Percentiles rank a stretch among this genome's conserved stretches.
Evolutionary conservation across 2,113 vertebrate genomes (phyloP).

Genomic region (Calidris pygmaea): DNA sequence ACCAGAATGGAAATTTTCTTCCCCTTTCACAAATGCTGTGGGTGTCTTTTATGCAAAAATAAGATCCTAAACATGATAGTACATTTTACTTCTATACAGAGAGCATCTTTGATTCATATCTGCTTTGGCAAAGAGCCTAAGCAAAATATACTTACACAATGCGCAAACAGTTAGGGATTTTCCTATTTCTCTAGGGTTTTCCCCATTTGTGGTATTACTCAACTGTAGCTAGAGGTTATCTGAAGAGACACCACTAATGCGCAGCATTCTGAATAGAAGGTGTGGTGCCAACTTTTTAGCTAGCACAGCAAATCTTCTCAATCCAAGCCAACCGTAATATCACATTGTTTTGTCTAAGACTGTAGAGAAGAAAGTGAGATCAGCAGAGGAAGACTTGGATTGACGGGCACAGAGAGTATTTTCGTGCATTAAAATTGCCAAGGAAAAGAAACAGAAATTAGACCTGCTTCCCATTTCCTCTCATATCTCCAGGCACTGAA

Average conservation of each 20-base stretch:
- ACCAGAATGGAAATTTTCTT: conserved; percentile 51
- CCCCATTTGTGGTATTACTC: conserved; percentile 52
- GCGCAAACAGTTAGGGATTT: conserved; percentile 57
- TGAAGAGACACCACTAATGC: conserved; percentile 37
- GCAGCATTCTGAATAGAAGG: conserved; percentile 41
- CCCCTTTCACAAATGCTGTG: neutral
- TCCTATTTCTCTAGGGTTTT: conserved; percentile 66
- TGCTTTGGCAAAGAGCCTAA: conserved; percentile 48
- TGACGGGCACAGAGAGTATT: neutral
- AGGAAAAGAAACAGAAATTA: conserved; percentile 10
- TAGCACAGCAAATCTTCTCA: conserved; percentile 22
- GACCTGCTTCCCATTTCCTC: neutral
- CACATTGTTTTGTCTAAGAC: neutral
- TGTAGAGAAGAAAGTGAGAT: conserved; percentile 6
- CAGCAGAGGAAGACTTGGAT: neutral
- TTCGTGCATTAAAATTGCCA: neutral
- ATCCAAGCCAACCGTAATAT: neutral
- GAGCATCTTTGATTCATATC: conserved; percentile 26
- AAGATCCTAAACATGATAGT: neutral
- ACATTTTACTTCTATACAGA: conserved; percentile 10
- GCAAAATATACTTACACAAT: conserved; percentile 57
- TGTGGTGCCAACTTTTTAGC: conserved; percentile 39
- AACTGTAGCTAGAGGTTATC: conserved; percentile 56
- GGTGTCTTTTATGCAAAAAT: conserved; percentile 42
- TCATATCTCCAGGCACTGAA: neutral